A percentile compares a stretch with the other conserved stretches of the same genome.
Evolutionary conservation across 2,888 invertebrate genomes (phyloP).

Genomic region (Odontocerum albicorne): DNA sequence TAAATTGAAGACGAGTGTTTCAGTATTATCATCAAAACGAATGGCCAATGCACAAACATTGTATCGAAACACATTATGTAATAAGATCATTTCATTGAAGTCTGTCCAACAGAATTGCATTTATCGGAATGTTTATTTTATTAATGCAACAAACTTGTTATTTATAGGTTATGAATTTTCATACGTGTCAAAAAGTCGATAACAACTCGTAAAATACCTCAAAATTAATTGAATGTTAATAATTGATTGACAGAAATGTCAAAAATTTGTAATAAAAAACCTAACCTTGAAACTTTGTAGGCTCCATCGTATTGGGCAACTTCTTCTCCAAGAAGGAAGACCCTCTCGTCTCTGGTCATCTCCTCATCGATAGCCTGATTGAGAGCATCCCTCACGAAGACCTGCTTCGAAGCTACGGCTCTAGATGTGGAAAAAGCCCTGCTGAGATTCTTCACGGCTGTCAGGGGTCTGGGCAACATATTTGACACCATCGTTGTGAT

Average conservation of each 20-base stretch:
- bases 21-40: too few relatives aligned
- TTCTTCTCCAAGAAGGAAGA: conserved; percentile 94
- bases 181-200: too few relatives aligned
- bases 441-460: conserved; percentile 22
- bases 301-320: conserved; percentile 99
- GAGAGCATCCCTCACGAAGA: conserved; percentile 96
- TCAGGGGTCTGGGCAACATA: conserved; percentile 28
- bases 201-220: too few relatives aligned
- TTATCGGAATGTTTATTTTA: too few relatives aligned
- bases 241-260: background rate
- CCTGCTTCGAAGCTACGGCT: conserved; percentile 58
- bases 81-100: too few relatives aligned
- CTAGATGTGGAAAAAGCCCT: conserved; percentile 57
- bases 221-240: too few relatives aligned
- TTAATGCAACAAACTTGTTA: too few relatives aligned
- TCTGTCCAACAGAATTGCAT: too few relatives aligned
- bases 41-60: too few relatives aligned
- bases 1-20: too few relatives aligned
- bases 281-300: conserved; percentile 85
- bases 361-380: conserved; percentile 97
- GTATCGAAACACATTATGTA: too few relatives aligned
- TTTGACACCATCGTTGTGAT: conserved; percentile 32
- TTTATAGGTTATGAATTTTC: too few relatives aligned
- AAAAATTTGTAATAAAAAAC: background rate
- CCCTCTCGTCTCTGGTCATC: conserved; percentile 88